Evolutionary conservation across 2,888 invertebrate species (phyloP).

Genomic region (Idaea biselata): DNA sequence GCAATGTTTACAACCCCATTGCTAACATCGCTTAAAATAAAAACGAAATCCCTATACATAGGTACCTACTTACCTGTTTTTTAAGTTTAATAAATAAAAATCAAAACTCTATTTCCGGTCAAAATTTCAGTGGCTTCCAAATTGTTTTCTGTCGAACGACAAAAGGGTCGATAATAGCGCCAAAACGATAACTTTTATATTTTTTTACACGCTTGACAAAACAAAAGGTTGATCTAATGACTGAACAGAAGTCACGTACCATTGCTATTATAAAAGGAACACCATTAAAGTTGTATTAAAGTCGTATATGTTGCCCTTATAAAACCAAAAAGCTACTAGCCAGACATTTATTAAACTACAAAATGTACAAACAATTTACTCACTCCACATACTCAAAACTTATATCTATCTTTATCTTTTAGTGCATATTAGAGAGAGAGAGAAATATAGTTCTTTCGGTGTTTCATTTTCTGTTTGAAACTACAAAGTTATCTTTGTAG

Average conservation of each 20-base stretch:
- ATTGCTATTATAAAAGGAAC: slow-evolving; percentile 55
- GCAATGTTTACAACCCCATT: too few relatives aligned
- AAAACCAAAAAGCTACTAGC: slow-evolving; percentile 10
- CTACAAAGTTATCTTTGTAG: not conserved
- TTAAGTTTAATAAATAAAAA: not conserved
- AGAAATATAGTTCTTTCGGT: not conserved
- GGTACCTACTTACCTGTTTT: too few relatives aligned
- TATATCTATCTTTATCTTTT: not conserved
- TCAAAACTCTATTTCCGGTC: not conserved
- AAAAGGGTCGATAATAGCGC: not conserved
- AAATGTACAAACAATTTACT: not conserved
- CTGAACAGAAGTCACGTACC: slow-evolving; percentile 70
- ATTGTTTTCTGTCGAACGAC: not conserved
- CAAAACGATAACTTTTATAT: not conserved
- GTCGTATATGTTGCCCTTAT: not conserved
- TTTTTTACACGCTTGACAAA: slow-evolving; percentile 21
- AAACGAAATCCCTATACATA: too few relatives aligned
- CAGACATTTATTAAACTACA: slow-evolving; percentile 34
- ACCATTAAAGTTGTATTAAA: slow-evolving; percentile 71
- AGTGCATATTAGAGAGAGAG: not conserved
- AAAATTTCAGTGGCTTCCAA: not conserved
- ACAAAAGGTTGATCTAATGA: slow-evolving; percentile 48
- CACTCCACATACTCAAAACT: not conserved
- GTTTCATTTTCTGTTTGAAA: not conserved
- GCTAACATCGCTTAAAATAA: too few relatives aligned